These are phyloP conservation scores for Drosophila nigrodunni DNA, from an alignment of 1,140 invertebrate species.

Conservation along the genomic window DNA sequence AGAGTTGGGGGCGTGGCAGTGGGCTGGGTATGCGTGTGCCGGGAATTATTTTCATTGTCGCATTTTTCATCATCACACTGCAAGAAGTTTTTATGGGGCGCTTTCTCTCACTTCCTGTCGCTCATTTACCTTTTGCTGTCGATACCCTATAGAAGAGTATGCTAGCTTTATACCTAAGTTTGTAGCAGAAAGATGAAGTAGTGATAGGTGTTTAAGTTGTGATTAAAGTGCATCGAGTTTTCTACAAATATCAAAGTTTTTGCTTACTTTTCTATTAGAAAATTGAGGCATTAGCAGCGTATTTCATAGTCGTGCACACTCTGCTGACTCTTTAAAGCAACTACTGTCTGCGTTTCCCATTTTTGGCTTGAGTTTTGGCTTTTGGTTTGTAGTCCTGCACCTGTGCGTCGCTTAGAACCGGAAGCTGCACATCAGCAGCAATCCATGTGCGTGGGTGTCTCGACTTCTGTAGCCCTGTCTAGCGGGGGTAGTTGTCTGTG, in stretches of 20 bases:
- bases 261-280: too few relatives aligned
- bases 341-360: background rate
- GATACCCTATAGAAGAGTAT: too few relatives aligned
- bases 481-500: background rate
- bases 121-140: constrained; percentile 10
- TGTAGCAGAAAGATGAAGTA: too few relatives aligned
- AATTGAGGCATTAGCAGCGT: too few relatives aligned
- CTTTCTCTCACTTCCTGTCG: constrained; percentile 15
- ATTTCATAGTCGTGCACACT: too few relatives aligned
- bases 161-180: too few relatives aligned
- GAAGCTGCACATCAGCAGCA: constrained; percentile 72
- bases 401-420: constrained; percentile 73
- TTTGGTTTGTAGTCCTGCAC: constrained; percentile 60
- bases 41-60: constrained; percentile 83
- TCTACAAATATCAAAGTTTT: too few relatives aligned
- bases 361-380: constrained; percentile 16
- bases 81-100: constrained; percentile 70
- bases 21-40: constrained; percentile 59
- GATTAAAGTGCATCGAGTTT: too few relatives aligned
- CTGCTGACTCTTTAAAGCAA: too few relatives aligned
- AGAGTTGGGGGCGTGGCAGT: constrained; percentile 16
- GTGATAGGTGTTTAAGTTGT: too few relatives aligned
- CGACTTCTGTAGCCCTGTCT: background rate
- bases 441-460: constrained; percentile 64
- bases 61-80: constrained; percentile 82